Percentiles rank a stretch among this genome's conserved stretches.
Conservation (phyloP, 2,888 invertebrate genomes). For the Rhagophthalmus giganteus region DNA sequence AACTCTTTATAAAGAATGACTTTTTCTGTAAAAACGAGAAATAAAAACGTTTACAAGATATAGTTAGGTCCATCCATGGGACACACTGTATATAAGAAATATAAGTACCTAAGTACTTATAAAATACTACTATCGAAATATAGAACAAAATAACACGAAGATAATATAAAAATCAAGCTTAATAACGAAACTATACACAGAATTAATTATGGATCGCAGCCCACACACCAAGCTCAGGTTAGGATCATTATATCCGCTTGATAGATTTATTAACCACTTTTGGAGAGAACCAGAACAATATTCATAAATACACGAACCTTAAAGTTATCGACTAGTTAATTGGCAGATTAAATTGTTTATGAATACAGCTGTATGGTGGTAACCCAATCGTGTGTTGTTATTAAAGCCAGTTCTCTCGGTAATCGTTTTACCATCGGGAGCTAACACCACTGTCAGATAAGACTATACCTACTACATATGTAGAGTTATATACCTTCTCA, state of each 20-base stretch:
- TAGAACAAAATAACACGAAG: background rate
- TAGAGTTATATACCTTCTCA: conserved; percentile 11
- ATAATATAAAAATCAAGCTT: background rate
- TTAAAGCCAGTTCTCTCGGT: conserved; percentile 26
- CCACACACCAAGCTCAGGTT: conserved; percentile 35
- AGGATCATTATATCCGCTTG: conserved; percentile 41
- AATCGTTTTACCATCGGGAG: conserved; percentile 30
- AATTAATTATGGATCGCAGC: conserved; percentile 23
- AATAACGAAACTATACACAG: background rate
- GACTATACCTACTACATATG: too few species aligned
- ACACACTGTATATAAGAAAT: too few species aligned
- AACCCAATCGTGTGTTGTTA: conserved; percentile 43
- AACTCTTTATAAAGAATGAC: too few species aligned
- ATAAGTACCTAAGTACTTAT: too few species aligned
- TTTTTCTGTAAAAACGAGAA: too few species aligned
- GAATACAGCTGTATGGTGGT: conserved; percentile 45
- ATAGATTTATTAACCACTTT: conserved; percentile 44
- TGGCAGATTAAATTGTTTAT: conserved; percentile 50
- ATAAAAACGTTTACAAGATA: too few species aligned
- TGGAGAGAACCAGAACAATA: conserved; percentile 39
- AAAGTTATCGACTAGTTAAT: conserved; percentile 47
- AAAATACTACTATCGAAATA: too few species aligned
- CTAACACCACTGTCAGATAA: conserved; percentile 23
- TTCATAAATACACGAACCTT: conserved; percentile 45
- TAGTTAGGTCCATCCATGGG: too few species aligned